Percentiles rank a stretch among this genome's conserved stretches.
Evolutionary conservation across 2,888 invertebrate genomes (phyloP).

Genomic region (Phorcus lineatus): DNA sequence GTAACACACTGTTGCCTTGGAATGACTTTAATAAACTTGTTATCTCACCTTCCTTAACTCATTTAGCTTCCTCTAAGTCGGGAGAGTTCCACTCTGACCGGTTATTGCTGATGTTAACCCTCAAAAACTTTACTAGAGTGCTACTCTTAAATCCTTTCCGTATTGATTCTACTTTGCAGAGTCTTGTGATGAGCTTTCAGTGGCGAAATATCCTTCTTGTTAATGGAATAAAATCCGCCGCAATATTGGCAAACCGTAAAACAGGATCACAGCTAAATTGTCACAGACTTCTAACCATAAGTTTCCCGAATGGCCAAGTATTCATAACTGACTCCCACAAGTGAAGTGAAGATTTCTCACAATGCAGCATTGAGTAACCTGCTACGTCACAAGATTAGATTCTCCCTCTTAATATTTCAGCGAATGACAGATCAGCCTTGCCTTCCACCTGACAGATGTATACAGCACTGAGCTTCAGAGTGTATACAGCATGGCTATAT

Average conservation of each 20-base stretch:
- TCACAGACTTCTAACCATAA: too few species aligned
- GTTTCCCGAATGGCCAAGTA: too few species aligned
- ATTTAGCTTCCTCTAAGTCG: neutral
- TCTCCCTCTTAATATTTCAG: slow-evolving; percentile 2
- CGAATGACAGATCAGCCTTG: neutral
- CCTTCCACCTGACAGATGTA: neutral
- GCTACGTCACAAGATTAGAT: too few species aligned
- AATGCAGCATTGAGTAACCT: too few species aligned
- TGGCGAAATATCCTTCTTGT: too few species aligned
- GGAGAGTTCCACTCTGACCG: neutral
- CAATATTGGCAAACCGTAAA: too few species aligned
- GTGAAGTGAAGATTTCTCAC: too few species aligned
- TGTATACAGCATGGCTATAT: too few species aligned
- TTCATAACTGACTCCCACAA: too few species aligned
- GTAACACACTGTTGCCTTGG: neutral
- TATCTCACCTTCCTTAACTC: neutral
- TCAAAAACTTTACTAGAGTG: neutral
- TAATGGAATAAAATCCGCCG: too few species aligned
- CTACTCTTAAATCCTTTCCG: neutral
- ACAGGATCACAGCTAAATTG: too few species aligned
- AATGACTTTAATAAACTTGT: slow-evolving; percentile 5
- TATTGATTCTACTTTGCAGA: neutral
- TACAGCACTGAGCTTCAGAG: neutral
- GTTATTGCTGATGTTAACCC: neutral
- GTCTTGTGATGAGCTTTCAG: too few species aligned